Evolutionary conservation across 2,797 vertebrate genomes (phyloP).

Genomic region (Chromobotia macracanthus): DNA sequence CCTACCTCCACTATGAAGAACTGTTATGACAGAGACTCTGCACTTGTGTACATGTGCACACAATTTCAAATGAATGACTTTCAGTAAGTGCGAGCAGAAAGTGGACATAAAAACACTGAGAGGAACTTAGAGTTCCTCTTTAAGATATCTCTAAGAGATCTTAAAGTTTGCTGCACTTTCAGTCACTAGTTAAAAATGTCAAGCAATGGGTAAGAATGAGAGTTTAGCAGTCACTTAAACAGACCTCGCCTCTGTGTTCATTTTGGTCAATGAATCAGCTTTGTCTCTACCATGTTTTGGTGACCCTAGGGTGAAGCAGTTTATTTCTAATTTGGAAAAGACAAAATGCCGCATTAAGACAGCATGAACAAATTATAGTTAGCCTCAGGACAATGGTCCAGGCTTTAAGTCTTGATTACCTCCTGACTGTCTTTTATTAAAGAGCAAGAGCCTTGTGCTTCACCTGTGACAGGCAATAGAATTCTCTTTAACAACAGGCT

Average conservation of each 20-base stretch:
- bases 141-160: too few relatives aligned
- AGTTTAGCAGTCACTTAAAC: slow-evolving; percentile 61
- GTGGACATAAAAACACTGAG: too few relatives aligned
- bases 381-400: slow-evolving; percentile 64
- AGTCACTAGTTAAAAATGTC: slow-evolving; percentile 52
- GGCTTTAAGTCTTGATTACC: slow-evolving; percentile 65
- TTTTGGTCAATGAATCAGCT: slow-evolving; percentile 70
- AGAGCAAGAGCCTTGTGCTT: slow-evolving; percentile 63
- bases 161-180: slow-evolving; percentile 43
- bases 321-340: slow-evolving; percentile 68
- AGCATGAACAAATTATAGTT: slow-evolving; percentile 71
- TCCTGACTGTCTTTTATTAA: slow-evolving; percentile 72
- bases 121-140: too few relatives aligned
- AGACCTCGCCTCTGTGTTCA: slow-evolving; percentile 50
- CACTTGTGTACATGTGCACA: not conserved
- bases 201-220: slow-evolving; percentile 39
- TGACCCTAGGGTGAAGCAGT: slow-evolving; percentile 53
- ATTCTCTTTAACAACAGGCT: slow-evolving; percentile 59
- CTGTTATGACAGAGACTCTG: slow-evolving; percentile 1
- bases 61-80: slow-evolving; percentile 46
- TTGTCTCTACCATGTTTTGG: slow-evolving; percentile 32
- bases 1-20: slow-evolving; percentile 47
- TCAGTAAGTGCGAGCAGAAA: slow-evolving; percentile 47
- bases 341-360: slow-evolving; percentile 64
- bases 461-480: slow-evolving; percentile 61